These are phyloP conservation scores for Andrena camellia DNA, from an alignment of 2,888 invertebrate genomes.

Conservation along the genomic window DNA sequence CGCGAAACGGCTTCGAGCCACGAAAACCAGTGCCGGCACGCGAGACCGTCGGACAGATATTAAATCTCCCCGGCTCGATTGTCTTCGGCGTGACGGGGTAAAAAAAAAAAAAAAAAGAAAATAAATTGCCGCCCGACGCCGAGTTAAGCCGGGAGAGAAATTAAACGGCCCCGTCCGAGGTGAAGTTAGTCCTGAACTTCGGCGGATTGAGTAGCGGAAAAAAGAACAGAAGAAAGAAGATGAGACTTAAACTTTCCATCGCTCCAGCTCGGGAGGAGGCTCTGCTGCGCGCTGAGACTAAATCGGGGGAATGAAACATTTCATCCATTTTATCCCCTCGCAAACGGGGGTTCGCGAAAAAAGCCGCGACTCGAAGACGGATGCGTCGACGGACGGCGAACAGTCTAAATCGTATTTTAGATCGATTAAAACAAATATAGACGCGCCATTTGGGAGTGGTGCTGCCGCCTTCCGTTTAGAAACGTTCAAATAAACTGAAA, in stretches of 20 bases:
- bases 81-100: neutral
- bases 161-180: neutral
- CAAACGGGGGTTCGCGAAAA: neutral
- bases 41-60: constrained; percentile 37
- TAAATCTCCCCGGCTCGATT: constrained; percentile 43
- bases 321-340: neutral
- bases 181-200: constrained; percentile 2
- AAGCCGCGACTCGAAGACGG: neutral
- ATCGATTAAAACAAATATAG: constrained; percentile 57
- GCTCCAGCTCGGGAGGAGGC: neutral
- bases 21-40: constrained; percentile 15
- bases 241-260: neutral
- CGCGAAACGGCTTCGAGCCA: constrained; percentile 13
- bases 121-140: neutral
- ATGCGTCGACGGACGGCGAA: constrained; percentile 27
- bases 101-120: constrained; percentile 1
- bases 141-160: constrained; percentile 2
- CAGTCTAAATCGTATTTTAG: constrained; percentile 44
- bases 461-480: constrained; percentile 39
- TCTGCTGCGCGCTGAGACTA: neutral
- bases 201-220: neutral
- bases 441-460: constrained; percentile 43
- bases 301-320: constrained; percentile 20
- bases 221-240: neutral
- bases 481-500: constrained; percentile 59